A percentile compares a stretch with the other conserved stretches of the same genome.
These are phyloP conservation scores for Xanthostigma xanthostigma DNA, from an alignment of 2,888 invertebrate genomes.

Conservation along the genomic window DNA sequence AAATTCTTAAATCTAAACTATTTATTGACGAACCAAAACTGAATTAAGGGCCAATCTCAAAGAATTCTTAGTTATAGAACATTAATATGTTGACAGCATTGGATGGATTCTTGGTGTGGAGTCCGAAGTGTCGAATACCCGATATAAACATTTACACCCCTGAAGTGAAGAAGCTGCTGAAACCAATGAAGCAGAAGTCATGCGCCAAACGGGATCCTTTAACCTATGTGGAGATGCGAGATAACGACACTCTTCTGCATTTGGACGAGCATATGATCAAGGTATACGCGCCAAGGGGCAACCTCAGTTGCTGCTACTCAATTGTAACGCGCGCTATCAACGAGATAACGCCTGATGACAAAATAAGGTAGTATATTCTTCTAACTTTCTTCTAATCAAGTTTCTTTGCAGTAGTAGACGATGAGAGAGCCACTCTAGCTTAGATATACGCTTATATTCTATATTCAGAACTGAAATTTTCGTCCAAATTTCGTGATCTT, in stretches of 20 bases:
- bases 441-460: no score
- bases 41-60: no score
- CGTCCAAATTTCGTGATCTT: no score
- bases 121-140: constrained; percentile 45
- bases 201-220: constrained; percentile 30
- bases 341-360: constrained; percentile 9
- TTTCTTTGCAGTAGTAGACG: no score
- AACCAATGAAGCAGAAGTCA: constrained; percentile 33
- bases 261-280: constrained; percentile 20
- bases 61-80: no score
- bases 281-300: constrained; percentile 19
- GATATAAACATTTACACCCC: constrained; percentile 41
- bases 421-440: no score
- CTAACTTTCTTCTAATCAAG: neutral
- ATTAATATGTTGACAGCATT: neutral
- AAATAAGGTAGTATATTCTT: constrained; percentile 8
- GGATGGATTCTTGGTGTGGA: constrained; percentile 37
- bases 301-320: constrained; percentile 21
- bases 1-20: no score
- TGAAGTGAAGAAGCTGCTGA: constrained; percentile 36
- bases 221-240: constrained; percentile 19
- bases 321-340: constrained; percentile 19
- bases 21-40: no score
- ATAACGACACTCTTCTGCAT: constrained; percentile 21
- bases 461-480: no score